Conservation (phyloP, 2,797 vertebrate genomes). For the Distichodus sexfasciatus region DNA sequence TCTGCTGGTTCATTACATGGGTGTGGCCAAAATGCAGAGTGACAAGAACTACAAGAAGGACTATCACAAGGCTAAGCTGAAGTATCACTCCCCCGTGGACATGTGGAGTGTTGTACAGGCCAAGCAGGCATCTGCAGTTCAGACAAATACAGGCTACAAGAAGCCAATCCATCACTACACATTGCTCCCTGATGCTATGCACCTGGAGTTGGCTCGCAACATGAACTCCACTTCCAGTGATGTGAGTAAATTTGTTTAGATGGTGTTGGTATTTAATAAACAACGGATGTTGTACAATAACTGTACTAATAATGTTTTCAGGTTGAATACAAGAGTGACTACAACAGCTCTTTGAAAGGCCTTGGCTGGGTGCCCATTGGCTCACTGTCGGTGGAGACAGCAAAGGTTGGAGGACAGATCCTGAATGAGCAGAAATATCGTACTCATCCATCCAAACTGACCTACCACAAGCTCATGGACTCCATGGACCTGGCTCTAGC, state of each 20-base stretch:
- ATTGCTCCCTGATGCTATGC: conserved; percentile 85
- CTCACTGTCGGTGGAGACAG: conserved; percentile 83
- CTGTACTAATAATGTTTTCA: conserved; percentile 58
- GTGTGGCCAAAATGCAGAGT: conserved; percentile 89
- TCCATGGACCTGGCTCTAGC: conserved; percentile 86
- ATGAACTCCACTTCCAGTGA: conserved; percentile 86
- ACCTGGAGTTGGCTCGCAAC: conserved; percentile 72
- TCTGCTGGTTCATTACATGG: conserved; percentile 92
- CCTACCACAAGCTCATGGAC: conserved; percentile 83
- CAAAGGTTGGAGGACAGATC: conserved; percentile 82
- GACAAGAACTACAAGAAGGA: conserved; percentile 93
- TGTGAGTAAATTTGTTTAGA: conserved; percentile 77
- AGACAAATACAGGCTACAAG: conserved; percentile 84
- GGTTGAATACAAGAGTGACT: conserved; percentile 86
- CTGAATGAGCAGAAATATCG: conserved; percentile 82
- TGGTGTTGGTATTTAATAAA: no score
- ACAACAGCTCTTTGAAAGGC: conserved; percentile 74
- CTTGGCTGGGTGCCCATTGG: conserved; percentile 85
- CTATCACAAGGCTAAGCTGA: conserved; percentile 88
- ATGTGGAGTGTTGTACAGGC: conserved; percentile 85
- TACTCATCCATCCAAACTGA: conserved; percentile 79
- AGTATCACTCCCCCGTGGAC: conserved; percentile 85
- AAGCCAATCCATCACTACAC: conserved; percentile 77
- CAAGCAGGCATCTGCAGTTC: conserved; percentile 81
- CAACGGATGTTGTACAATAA: no score